Evolutionary conservation across 2,113 vertebrate genomes (phyloP), one percentile per base, ranked within the genome.

Genomic region (Corythornis madagascariensis): DNA sequence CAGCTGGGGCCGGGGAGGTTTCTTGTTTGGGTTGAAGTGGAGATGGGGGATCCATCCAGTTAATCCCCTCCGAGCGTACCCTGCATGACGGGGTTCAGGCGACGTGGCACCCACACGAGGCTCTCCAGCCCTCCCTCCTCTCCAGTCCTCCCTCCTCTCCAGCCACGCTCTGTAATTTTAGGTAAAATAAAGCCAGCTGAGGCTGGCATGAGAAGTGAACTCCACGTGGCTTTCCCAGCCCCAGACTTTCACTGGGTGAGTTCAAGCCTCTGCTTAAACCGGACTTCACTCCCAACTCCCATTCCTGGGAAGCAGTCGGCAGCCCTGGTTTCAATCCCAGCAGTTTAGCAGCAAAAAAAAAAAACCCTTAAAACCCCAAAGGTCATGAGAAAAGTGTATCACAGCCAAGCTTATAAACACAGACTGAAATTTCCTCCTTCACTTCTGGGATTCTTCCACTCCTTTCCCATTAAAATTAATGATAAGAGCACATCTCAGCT

Each of bases 31-130:
- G 15, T 52, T 16, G 82, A 17, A 66, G 63, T 20, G 24, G 64
- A 70, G 26, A 35, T 38, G 35, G 67, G 21, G 57, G 40, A 57
- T 25, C 56, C 66, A 40, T 2, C 18, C 29, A 5, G 66, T 16
- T 73, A 38, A 89, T 76, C 61, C 77, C 48, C 47, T 56, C 63
- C 1, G 4, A 31, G 55, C 4, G 0, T 29, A 4, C 25, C 60
- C 75, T n/a, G 33, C 48, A 50, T 6, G 38, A 3, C 0, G 1
- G 67, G 57, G 33, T 16, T 56, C 14, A 4, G 29, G 53, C 1
- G 2, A 57, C 1, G 55, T 24, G 38, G 78, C 72, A 25, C 42
- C 11, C 10, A 8, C 13, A 0, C 3, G 6, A 19, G 2, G 2
- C 16, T 29, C 16, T 10, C 38, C 38, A 38, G 38, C 10, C 38